A percentile compares a stretch with the other conserved stretches of the same genome.
These are phyloP conservation scores for Papilio polytes DNA, from an alignment of 1,140 invertebrate species.

Conservation along the genomic window DNA sequence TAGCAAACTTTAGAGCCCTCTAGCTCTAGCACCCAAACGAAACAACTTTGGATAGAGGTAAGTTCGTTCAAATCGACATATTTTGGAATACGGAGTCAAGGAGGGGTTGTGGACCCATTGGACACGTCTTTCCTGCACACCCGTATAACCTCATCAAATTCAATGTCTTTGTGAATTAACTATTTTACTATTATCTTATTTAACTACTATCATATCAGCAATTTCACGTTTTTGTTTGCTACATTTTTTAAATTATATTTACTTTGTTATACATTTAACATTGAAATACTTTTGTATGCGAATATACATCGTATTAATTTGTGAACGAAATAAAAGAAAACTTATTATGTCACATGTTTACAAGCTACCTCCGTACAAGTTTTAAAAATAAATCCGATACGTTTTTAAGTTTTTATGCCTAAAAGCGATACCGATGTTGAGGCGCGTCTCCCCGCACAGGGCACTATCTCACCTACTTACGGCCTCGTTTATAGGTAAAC, in stretches of 20 bases:
- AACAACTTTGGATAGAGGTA: too few relatives aligned
- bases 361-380: neutral
- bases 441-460: neutral
- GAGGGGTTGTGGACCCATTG: too few relatives aligned
- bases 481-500: slow-evolving; percentile 46
- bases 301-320: neutral
- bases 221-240: neutral
- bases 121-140: too few relatives aligned
- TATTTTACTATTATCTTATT: neutral
- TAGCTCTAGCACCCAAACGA: too few relatives aligned
- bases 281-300: neutral
- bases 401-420: neutral
- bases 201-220: neutral
- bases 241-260: neutral
- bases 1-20: too few relatives aligned
- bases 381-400: neutral
- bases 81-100: too few relatives aligned
- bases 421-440: neutral
- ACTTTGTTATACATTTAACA: neutral
- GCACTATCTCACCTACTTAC: slow-evolving; percentile 30
- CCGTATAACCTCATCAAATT: neutral
- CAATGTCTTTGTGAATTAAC: neutral
- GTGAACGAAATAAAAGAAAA: neutral
- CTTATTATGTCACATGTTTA: neutral
- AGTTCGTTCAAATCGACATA: too few relatives aligned